Conservation (phyloP, 1,140 invertebrate species). For the Drosophila malerkotliana region DNA sequence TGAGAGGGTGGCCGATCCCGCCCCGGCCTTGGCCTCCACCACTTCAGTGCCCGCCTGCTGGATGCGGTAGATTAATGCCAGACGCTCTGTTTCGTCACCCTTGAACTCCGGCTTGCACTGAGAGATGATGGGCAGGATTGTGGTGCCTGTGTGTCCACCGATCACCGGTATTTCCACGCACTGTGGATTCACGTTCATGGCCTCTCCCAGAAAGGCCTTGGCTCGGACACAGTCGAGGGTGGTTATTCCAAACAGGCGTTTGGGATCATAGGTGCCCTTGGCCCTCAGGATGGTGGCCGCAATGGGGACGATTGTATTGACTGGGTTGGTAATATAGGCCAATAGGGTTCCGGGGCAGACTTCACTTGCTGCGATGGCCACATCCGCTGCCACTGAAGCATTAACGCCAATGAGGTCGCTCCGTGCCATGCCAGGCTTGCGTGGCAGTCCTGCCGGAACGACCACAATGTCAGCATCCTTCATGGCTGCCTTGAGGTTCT, state of each 20-base stretch:
- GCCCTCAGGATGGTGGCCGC: conserved; percentile 96
- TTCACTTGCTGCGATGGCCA: conserved; percentile 90
- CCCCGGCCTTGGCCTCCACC: conserved; percentile 98
- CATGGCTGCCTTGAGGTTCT: conserved; percentile 20
- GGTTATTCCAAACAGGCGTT: conserved; percentile 96
- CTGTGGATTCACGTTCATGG: conserved; percentile 90
- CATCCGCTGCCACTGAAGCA: conserved; percentile 95
- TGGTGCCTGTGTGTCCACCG: conserved; percentile 98
- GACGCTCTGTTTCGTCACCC: conserved; percentile 88
- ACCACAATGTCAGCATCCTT: conserved; percentile 91
- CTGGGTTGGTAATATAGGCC: conserved; percentile 98
- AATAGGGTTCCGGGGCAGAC: conserved; percentile 95
- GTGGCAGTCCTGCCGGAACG: conserved; percentile 97
- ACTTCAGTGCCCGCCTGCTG: conserved; percentile 99
- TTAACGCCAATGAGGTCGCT: conserved; percentile 99
- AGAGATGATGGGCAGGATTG: conserved; percentile 98
- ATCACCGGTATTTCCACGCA: conserved; percentile 95
- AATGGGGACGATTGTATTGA: conserved; percentile 98
- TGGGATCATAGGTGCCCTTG: conserved; percentile 92
- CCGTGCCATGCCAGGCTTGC: conserved; percentile 95
- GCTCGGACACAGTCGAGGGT: conserved; percentile 97
- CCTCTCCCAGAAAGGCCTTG: conserved; percentile 95
- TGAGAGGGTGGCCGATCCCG: conserved; percentile 97
- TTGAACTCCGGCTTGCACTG: conserved; percentile 92
- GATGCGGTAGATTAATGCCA: conserved; percentile 92